Conservation (phyloP, 1,140 invertebrate genomes). For the Drosophila mayri region DNA sequence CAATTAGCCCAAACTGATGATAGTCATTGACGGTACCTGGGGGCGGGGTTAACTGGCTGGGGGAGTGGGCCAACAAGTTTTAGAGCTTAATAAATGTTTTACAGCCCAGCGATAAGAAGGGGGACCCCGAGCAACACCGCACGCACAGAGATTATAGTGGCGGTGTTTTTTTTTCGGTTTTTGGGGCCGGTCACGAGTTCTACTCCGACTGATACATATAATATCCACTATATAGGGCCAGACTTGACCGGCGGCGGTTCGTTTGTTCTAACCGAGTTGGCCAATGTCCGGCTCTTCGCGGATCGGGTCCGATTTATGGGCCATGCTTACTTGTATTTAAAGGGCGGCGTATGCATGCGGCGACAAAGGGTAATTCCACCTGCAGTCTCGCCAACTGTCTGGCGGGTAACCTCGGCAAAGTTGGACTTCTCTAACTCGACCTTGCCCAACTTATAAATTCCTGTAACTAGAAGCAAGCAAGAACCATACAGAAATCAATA, state of each 20-base stretch:
- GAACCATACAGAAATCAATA: neutral
- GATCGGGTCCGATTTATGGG: slow-evolving; percentile 8
- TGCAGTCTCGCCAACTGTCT: slow-evolving; percentile 21
- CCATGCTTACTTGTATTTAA: slow-evolving; percentile 69
- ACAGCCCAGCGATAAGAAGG: slow-evolving; percentile 50
- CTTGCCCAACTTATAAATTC: slow-evolving; percentile 11
- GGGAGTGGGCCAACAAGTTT: slow-evolving; percentile 45
- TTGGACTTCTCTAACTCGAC: slow-evolving; percentile 26
- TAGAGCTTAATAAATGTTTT: slow-evolving; percentile 61
- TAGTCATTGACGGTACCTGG: slow-evolving; percentile 22
- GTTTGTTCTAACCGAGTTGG: slow-evolving; percentile 32
- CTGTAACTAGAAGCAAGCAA: neutral
- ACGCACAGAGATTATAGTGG: slow-evolving; percentile 31
- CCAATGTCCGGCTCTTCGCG: slow-evolving; percentile 18
- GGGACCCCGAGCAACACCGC: slow-evolving; percentile 22
- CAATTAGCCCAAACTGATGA: slow-evolving; percentile 53
- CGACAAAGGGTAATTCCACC: slow-evolving; percentile 31
- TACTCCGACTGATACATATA: slow-evolving; percentile 22
- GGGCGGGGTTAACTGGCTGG: slow-evolving; percentile 7
- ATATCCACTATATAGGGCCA: slow-evolving; percentile 7
- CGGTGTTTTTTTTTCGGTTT: slow-evolving; percentile 36
- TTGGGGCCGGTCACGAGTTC: slow-evolving; percentile 39
- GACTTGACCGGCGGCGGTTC: slow-evolving; percentile 13
- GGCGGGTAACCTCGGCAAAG: neutral
- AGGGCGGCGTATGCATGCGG: slow-evolving; percentile 74